Conservation (phyloP, 1,140 invertebrate species). For the Lutraria rhynchaena region DNA sequence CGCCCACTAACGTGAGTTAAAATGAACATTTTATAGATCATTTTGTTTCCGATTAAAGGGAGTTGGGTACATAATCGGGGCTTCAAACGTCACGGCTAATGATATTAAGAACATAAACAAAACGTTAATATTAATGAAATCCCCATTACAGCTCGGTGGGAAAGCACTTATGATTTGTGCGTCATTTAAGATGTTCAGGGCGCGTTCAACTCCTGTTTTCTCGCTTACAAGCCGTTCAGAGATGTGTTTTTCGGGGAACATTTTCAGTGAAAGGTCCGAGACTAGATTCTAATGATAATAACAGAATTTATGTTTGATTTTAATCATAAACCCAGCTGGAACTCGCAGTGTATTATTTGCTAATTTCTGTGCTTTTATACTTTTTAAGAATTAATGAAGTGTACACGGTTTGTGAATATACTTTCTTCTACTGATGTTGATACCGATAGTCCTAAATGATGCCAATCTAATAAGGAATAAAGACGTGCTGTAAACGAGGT, state of each 20-base stretch:
- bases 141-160: conserved; percentile 29
- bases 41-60: conserved; percentile 14
- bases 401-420: too few species aligned
- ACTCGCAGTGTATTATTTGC: not conserved
- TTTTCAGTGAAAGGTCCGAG: not conserved
- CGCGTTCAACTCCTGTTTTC: conserved; percentile 28
- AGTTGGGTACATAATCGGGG: not conserved
- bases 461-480: too few species aligned
- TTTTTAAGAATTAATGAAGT: too few species aligned
- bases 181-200: conserved; percentile 46
- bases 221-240: not conserved
- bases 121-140: conserved; percentile 40
- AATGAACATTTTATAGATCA: too few species aligned
- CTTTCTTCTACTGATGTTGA: too few species aligned
- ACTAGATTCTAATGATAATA: conserved; percentile 1
- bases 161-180: conserved; percentile 37
- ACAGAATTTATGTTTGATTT: conserved; percentile 8
- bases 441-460: too few species aligned
- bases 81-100: conserved; percentile 37
- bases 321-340: conserved; percentile 26
- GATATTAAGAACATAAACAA: conserved; percentile 36
- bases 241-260: conserved; percentile 11
- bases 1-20: too few species aligned
- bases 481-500: too few species aligned
- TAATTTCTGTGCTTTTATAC: too few species aligned